Evolutionary conservation across 2,888 invertebrate species (phyloP), one percentile per base, ranked within the genome.

Genomic region (Pristionchus exspectatus): DNA sequence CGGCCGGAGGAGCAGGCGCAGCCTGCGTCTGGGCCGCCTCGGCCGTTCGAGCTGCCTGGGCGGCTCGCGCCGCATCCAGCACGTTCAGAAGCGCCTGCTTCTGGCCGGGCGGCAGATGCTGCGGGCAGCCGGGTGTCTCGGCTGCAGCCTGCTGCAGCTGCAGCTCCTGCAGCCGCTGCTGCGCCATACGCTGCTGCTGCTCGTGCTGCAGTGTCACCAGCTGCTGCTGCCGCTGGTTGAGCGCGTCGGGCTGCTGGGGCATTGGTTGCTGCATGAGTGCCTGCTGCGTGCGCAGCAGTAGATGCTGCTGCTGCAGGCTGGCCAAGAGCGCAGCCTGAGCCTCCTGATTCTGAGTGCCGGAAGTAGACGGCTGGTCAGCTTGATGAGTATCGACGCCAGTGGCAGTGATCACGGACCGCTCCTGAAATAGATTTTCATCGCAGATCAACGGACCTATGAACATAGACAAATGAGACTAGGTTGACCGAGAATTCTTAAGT

Each of bases 71-170:
- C 0, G 84, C 84, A 30, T n/a, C 56, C 21, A 30, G 84, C 14
- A 84, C 50, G 30, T 84, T 56, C 56, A 18, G 10, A 4, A 84
- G 84, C 84, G 84, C 84, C 56, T 84, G 56, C 56, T n/a, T 30
- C 59, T 84, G 84, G 16, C 56, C 33, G 83, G 54, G 50, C 27
- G 83, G 54, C 14, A 83, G 83, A 10, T 54, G 50, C 10, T 14
- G 7, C 24, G 16, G 5, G 77, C 44, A 50, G 44, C 44, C 44
- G 44, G 44, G 7, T 1, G 44, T 50, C 44, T 50, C 44, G 9
- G 44, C 44, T 7, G 44, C 44, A 50, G 44, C 44, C 27, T 30
- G 56, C 30, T 16, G 83, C 56, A 7, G 84, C 84, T 56, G 81
- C 54, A 27, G 81, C 54, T 30, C 74, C 7, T 30, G 38, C 74